Evolutionary conservation across 2,797 vertebrate species (phyloP).

Genomic region (Syngnathus acus): DNA sequence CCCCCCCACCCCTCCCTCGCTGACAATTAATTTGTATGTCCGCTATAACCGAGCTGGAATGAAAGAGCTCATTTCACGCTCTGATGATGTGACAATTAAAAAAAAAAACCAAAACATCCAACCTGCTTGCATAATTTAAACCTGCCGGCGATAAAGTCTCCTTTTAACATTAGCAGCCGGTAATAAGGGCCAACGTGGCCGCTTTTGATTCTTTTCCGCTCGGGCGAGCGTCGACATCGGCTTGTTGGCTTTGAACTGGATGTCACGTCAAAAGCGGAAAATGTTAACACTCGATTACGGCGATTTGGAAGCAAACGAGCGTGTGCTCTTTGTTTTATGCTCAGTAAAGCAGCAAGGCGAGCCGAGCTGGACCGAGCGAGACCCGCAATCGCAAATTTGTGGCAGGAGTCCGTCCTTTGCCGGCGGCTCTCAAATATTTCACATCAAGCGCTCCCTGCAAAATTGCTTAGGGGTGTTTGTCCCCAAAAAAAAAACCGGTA

Average conservation of each 20-base stretch:
- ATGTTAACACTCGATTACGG: too few relatives aligned
- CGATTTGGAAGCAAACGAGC: too few relatives aligned
- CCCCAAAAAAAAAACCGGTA: too few relatives aligned
- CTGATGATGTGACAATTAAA: conserved; percentile 50
- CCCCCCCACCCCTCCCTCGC: conserved; percentile 5
- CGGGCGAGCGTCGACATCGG: not conserved
- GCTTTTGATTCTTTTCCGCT: not conserved
- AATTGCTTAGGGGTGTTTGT: too few relatives aligned
- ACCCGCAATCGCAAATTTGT: too few relatives aligned
- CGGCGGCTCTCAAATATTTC: too few relatives aligned
- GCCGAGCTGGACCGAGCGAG: too few relatives aligned
- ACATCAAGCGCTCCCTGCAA: too few relatives aligned
- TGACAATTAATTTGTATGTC: conserved; percentile 49
- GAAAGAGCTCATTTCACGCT: conserved; percentile 69
- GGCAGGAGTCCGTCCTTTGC: too few relatives aligned
- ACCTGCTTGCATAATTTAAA: conserved; percentile 41
- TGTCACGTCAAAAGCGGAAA: not conserved
- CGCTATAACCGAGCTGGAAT: conserved; percentile 45
- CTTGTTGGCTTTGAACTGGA: not conserved
- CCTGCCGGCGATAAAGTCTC: conserved; percentile 22
- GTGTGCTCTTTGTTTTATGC: too few relatives aligned
- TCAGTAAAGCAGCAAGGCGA: too few relatives aligned
- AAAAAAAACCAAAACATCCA: conserved; percentile 9
- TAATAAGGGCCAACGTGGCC: not conserved
- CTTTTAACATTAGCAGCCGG: conserved; percentile 17